These are phyloP conservation scores for Cataglyphis rosenhaueri DNA, from an alignment of 2,888 invertebrate species.

Conservation along the genomic window DNA sequence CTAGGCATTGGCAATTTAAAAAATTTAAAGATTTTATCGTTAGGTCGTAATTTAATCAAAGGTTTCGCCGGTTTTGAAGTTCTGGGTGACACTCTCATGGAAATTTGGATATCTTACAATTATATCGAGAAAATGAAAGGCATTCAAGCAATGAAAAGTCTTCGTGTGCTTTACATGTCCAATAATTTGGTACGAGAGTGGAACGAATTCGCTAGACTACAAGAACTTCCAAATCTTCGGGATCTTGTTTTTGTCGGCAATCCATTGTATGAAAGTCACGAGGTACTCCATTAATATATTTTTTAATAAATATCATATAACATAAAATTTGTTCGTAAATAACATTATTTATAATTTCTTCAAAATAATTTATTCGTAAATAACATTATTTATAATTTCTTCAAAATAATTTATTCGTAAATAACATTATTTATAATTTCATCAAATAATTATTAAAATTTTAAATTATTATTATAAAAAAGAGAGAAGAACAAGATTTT, in stretches of 20 bases:
- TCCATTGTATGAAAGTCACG: constrained; percentile 85
- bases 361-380: not conserved
- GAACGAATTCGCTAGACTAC: constrained; percentile 93
- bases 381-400: not conserved
- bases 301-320: not conserved
- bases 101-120: constrained; percentile 98
- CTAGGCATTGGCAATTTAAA: constrained; percentile 92
- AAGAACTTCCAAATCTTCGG: constrained; percentile 89
- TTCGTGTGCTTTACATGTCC: constrained; percentile 93
- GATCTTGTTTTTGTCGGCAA: constrained; percentile 93
- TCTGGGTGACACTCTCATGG: constrained; percentile 94
- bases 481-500: not conserved
- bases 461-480: not conserved
- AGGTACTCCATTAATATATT: constrained; percentile 72
- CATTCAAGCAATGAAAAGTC: constrained; percentile 91
- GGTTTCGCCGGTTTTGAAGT: constrained; percentile 95
- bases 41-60: constrained; percentile 96
- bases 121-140: constrained; percentile 96
- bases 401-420: not conserved
- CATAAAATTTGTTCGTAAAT: not conserved
- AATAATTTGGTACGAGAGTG: constrained; percentile 95
- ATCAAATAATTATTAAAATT: too few relatives aligned
- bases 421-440: not conserved
- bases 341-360: not conserved
- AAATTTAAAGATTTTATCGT: constrained; percentile 92